Evolutionary conservation across 2,113 vertebrate species (phyloP).

Genomic region (Hippocampus abdominalis): DNA sequence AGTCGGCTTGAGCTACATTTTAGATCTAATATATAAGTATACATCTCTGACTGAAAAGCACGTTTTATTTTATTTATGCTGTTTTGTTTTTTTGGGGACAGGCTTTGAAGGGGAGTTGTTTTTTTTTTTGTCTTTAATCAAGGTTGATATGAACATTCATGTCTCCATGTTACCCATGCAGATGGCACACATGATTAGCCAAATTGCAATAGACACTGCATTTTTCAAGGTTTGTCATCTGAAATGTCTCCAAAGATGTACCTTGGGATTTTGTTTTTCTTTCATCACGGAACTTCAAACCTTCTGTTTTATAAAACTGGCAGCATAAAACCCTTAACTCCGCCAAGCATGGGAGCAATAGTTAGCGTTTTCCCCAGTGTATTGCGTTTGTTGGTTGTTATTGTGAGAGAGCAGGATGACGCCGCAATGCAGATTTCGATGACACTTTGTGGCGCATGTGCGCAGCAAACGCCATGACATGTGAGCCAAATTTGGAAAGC

Average conservation of each 20-base stretch:
- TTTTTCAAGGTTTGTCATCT: constrained; percentile 12
- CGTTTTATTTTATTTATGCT: background rate
- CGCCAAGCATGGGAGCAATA: background rate
- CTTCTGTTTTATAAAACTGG: background rate
- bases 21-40: background rate
- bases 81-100: background rate
- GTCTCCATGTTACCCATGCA: constrained; percentile 1
- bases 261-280: background rate
- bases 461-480: background rate
- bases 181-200: background rate
- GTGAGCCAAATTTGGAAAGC: background rate
- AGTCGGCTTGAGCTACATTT: constrained; percentile 1
- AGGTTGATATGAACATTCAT: background rate
- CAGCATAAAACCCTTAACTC: background rate
- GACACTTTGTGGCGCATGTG: background rate
- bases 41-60: background rate
- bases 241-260: background rate
- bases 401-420: background rate
- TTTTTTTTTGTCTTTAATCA: background rate
- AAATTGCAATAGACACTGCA: background rate
- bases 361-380: background rate
- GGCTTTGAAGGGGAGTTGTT: background rate
- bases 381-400: background rate
- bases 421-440: background rate
- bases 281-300: background rate